phyloP scores from a whole-genome alignment of 2,888 invertebrate species.

The Apocheima hispidaria region DNA sequence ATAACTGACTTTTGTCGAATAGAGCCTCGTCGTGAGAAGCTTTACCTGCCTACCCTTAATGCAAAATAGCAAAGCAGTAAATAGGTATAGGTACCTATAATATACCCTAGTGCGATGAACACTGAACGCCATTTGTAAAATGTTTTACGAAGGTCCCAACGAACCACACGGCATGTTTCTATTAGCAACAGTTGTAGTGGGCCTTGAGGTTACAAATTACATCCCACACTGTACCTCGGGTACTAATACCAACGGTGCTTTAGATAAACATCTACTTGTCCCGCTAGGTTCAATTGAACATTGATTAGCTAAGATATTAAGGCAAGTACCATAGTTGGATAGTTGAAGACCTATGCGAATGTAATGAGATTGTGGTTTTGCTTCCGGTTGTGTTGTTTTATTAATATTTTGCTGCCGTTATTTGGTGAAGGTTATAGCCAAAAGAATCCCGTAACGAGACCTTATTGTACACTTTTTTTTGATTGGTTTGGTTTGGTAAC shows the following conservation, averaged over 20 bases:
- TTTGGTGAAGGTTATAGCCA: constrained; percentile 18
- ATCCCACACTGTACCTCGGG: constrained; percentile 31
- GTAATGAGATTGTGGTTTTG: constrained; percentile 25
- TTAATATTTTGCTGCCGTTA: constrained; percentile 10
- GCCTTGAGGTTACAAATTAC: constrained; percentile 26
- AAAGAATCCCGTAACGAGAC: constrained; percentile 1
- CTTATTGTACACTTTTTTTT: constrained; percentile 7
- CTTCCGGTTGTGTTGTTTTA: constrained; percentile 18
- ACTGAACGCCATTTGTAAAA: no score
- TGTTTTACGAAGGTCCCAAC: constrained; percentile 11
- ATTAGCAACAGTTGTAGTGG: neutral
- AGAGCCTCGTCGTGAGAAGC: no score
- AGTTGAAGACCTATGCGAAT: neutral
- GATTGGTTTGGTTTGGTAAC: neutral
- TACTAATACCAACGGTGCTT: constrained; percentile 46
- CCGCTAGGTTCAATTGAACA: constrained; percentile 34
- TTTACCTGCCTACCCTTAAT: no score
- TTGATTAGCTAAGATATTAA: constrained; percentile 26
- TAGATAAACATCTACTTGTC: constrained; percentile 48
- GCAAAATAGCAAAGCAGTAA: no score
- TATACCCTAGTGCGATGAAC: no score
- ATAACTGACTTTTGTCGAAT: no score
- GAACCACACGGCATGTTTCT: neutral
- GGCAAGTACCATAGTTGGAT: constrained; percentile 1
- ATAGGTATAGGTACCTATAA: no score